Evolutionary conservation across 1,140 invertebrate species (phyloP).

Genomic region (Pseudomyrmex cubaensis): DNA sequence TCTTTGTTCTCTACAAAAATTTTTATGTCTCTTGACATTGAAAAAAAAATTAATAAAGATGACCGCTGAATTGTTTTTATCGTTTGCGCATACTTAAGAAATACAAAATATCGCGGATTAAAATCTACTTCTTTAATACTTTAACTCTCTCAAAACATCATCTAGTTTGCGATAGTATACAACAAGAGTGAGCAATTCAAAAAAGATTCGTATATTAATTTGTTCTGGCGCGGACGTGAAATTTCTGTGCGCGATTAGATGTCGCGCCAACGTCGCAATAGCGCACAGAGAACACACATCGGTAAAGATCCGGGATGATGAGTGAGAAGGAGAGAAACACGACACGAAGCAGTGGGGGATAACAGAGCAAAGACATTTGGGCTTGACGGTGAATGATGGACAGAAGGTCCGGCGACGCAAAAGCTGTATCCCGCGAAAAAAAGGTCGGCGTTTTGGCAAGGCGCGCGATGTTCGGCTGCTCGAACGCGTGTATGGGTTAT

Average conservation of each 20-base stretch:
- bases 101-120: constrained; percentile 4
- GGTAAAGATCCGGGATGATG: neutral
- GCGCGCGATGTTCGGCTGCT: constrained; percentile 29
- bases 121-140: neutral
- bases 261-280: constrained; percentile 58
- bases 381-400: constrained; percentile 82
- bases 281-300: neutral
- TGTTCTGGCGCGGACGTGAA: constrained; percentile 34
- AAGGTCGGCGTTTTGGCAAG: constrained; percentile 47
- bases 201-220: constrained; percentile 38
- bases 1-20: neutral
- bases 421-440: constrained; percentile 50
- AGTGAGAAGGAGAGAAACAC: constrained; percentile 7
- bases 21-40: neutral
- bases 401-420: constrained; percentile 72
- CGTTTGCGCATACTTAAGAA: neutral
- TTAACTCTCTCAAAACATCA: constrained; percentile 5
- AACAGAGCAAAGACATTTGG: constrained; percentile 72
- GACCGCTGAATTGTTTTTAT: neutral
- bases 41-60: neutral
- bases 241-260: constrained; percentile 49
- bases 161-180: constrained; percentile 11
- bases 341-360: constrained; percentile 56
- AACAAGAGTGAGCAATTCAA: constrained; percentile 15
- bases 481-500: constrained; percentile 43